Base-by-base conservation (phyloP, 2,888 invertebrate genomes). In the Rhagonycha lutea region DNA sequence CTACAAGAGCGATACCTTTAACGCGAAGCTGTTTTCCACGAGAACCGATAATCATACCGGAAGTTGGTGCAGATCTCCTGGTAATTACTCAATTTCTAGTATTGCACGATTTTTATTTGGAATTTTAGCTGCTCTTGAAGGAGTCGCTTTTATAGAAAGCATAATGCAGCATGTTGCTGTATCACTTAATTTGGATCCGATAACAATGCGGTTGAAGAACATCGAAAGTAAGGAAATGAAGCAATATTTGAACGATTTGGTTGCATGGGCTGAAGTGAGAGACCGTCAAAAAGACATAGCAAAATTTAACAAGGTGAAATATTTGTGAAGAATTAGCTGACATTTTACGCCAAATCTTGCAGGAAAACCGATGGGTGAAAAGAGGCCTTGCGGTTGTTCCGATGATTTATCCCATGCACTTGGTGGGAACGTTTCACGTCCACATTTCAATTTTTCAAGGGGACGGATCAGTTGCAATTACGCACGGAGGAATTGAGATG, bases 341-440 rank as follows among this genome's bases (percentile, higher is more conserved):
- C 62, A 32, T 61, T 63, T 8, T 24, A 62, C 5, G 26, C n/a
- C 11, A 23, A 63, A 5, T 61, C n/a, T 79, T 61, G 69, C 82
- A 91, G 92, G 88, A 90, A 70, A 95, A 96, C 87, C 89, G 94
- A 26, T 96, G 96, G 96, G 94, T 91, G 82, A 96, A 96, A 85
- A 91, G 91, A 47, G 96, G 94, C 0, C 86, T 94, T 1, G 88
- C 92, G 12, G 83, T 95, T 4, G 89, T 92, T 12, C 90, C 94
- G 3, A 91, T 95, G 91, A 91, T 91, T 81, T 96, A 92, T 88
- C 90, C 91, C 0, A 87, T 92, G 1, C 81, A 86, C 0, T 85
- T 89, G 26, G 84, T 88, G 23, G 89, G 91, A 0, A 90, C 90
- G 69, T 92, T 87, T 76, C 89, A 91, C 69, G 91, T 92, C 0